Base-by-base conservation (phyloP, 2,113 vertebrate species). In the Bagarius yarrelli region DNA sequence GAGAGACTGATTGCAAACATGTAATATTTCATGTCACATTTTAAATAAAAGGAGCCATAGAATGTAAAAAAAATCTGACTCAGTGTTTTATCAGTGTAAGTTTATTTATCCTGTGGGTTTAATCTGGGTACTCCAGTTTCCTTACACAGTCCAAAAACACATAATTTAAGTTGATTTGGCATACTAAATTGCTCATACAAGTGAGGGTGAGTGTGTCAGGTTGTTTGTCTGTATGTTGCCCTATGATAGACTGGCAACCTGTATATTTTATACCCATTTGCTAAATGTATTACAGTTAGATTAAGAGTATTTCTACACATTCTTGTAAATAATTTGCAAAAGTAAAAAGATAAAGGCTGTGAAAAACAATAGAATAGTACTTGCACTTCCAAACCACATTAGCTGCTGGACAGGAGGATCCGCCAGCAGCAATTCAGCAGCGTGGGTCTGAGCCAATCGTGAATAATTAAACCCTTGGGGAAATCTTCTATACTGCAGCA, bases 391-490 rank as follows among this genome's bases (percentile, higher is more conserved):
- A 73, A 76, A 78, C 70, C 50, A 44, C 60, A 76, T 60, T 76
- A 60, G 73, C 21, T 76, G 50, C 30, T 71, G 70, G 67, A 67
- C 21, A 71, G 36, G 44, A 67, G 18, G 60, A 50, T 66, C 40
- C 72, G 61, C 76, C 67, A 63, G 30, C 57, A 82, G 76, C 71
- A 70, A 32, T 59, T 80, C 57, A 80, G 63, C 64, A 81, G 63
- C 61, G 73, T 25, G 25, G 32, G 15, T 59, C 83, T 84, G 77
- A 78, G 57, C 76, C 70, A 60, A 77, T 57, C 75, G 82, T 84
- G 71, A 87, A 78, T 87, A 87, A 89, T 87, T 76, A 85, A 86
- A 84, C 81, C 87, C 81, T 63, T 13, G 63, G 77, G 81, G 77
- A 64, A 82, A 85, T 80, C 69, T 63, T 50, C 64, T 74, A 59